phyloP scores from a whole-genome alignment of 2,113 vertebrate species.

The Chlamydotis undulata region DNA sequence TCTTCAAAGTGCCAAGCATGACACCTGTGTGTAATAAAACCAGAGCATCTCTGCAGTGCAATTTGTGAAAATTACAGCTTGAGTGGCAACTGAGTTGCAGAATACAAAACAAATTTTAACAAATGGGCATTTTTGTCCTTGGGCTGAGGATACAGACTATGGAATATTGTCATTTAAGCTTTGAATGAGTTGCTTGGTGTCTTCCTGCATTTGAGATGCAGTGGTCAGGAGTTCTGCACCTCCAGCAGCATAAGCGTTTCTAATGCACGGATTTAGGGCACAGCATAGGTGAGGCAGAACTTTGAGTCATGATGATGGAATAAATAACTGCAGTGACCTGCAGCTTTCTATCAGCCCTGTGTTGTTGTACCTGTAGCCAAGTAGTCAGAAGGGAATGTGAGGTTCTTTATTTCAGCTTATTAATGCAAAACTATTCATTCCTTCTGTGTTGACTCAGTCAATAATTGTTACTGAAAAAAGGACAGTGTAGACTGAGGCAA shows the following conservation, averaged over 20 bases:
- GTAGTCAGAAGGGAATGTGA: neutral
- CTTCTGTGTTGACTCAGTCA: neutral
- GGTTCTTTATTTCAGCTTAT: neutral
- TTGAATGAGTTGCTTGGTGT: neutral
- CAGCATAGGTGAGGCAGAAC: neutral
- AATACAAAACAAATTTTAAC: neutral
- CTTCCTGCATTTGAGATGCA: fast-evolving
- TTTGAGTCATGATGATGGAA: neutral
- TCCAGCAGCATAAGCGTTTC: neutral
- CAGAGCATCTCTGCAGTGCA: neutral
- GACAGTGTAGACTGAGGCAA: neutral
- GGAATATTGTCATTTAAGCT: neutral
- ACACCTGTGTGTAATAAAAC: neutral
- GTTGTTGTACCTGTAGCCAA: neutral
- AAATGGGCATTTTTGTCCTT: neutral
- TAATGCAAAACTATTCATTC: neutral
- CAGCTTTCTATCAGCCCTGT: neutral
- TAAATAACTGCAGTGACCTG: neutral
- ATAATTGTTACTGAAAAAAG: neutral
- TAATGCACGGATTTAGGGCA: conserved; percentile 6
- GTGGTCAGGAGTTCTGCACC: neutral
- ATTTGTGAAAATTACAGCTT: neutral
- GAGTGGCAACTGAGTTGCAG: neutral
- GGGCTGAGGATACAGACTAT: neutral
- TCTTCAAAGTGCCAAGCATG: neutral